phyloP scores from a whole-genome alignment of 2,113 vertebrate species.

The Vidua macroura region DNA sequence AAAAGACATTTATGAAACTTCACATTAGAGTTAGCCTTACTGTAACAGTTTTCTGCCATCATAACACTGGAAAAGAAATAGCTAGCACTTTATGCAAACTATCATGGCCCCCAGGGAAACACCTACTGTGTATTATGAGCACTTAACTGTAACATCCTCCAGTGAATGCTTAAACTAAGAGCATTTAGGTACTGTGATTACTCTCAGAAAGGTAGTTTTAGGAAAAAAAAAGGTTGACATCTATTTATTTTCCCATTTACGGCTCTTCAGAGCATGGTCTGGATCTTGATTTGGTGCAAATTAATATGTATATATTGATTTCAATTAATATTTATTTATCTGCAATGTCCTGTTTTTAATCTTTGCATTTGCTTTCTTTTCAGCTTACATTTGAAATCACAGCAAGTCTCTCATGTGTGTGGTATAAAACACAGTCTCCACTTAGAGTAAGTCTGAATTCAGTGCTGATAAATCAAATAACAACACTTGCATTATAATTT shows the following conservation, averaged over 20 bases:
- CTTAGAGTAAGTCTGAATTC: not conserved
- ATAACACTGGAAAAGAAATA: conserved; percentile 34
- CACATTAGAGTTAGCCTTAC: not conserved
- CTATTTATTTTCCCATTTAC: conserved; percentile 19
- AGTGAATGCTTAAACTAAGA: conserved; percentile 52
- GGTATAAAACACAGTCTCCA: not conserved
- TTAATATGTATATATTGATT: not conserved
- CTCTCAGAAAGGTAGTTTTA: conserved; percentile 22
- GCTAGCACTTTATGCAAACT: conserved; percentile 33
- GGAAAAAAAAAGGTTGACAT: not conserved
- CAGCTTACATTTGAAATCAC: not conserved
- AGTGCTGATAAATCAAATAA: not conserved
- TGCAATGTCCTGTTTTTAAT: not conserved
- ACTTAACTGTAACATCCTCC: conserved; percentile 33
- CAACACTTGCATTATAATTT: not conserved
- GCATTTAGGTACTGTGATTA: not conserved
- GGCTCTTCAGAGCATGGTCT: not conserved
- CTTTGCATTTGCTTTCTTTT: not conserved
- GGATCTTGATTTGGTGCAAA: not conserved
- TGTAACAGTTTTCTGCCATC: conserved; percentile 12
- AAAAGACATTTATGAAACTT: not conserved
- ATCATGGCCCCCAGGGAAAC: conserved; percentile 6
- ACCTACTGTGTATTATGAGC: conserved; percentile 50
- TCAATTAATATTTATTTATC: conserved; percentile 6
- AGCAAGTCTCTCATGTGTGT: not conserved